A percentile compares a stretch with the other conserved stretches of the same genome.
Evolutionary conservation across 1,140 invertebrate species (phyloP).

Genomic region (Hylaeus volcanicus): DNA sequence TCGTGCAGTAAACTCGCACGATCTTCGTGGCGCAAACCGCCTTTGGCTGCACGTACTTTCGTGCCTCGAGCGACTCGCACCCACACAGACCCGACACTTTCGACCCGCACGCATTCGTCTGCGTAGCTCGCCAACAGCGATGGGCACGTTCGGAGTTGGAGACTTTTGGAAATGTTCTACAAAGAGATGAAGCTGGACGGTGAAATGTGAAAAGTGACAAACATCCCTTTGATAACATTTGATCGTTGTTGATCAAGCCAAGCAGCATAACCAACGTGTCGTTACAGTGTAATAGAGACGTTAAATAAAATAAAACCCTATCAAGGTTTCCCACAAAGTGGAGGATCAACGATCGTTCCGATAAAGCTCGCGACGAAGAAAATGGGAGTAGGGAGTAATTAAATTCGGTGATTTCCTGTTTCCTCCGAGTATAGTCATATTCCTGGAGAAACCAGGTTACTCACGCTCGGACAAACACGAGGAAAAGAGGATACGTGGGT

Average conservation of each 20-base stretch:
- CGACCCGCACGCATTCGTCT: too few species aligned
- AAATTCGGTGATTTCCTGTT: slow-evolving; percentile 36
- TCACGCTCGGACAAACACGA: neutral
- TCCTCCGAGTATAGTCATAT: slow-evolving; percentile 26
- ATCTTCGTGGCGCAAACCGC: slow-evolving; percentile 58
- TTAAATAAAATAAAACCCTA: too few species aligned
- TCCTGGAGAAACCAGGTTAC: slow-evolving; percentile 13
- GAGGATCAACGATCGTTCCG: neutral
- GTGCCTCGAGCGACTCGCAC: slow-evolving; percentile 24
- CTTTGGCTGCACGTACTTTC: slow-evolving; percentile 28
- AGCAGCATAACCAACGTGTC: too few species aligned
- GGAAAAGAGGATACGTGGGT: neutral
- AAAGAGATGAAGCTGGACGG: too few species aligned
- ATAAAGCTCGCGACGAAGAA: neutral
- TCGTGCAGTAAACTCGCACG: slow-evolving; percentile 66
- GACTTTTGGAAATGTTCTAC: neutral
- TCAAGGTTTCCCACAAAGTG: neutral
- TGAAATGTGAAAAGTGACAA: too few species aligned
- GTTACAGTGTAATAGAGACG: neutral
- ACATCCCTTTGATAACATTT: too few species aligned
- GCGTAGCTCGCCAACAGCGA: too few species aligned
- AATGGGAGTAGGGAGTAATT: slow-evolving; percentile 16
- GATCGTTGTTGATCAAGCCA: too few species aligned
- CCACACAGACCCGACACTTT: slow-evolving; percentile 4
- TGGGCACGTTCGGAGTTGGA: too few species aligned